Percentiles rank a stretch among this genome's conserved stretches.
Evolutionary conservation across 2,888 invertebrate species (phyloP).

Genomic region (Ophion ellenae): DNA sequence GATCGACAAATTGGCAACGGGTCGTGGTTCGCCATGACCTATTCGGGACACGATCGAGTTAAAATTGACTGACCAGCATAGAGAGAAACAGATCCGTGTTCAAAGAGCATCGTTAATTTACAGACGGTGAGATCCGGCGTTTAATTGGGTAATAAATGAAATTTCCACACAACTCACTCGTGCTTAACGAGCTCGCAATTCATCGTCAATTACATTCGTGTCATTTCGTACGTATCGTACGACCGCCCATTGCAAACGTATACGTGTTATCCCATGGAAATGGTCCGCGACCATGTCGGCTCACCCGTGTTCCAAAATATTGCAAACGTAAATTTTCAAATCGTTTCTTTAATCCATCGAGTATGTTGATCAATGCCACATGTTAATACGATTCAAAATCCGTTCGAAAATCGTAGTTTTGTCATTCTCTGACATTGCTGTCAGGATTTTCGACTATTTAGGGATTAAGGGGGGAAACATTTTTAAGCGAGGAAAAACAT

Average conservation of each 20-base stretch:
- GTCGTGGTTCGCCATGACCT: conserved; percentile 25
- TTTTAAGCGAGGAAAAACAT: too few relatives aligned
- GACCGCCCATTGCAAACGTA: conserved; percentile 13
- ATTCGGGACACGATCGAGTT: conserved; percentile 44
- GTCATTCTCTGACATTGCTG: not conserved
- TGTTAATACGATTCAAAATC: not conserved
- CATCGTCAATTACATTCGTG: conserved; percentile 44
- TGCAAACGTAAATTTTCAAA: not conserved
- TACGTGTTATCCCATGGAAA: conserved; percentile 37
- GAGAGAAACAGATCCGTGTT: conserved; percentile 7
- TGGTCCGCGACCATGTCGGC: not conserved
- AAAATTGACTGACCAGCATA: conserved; percentile 22
- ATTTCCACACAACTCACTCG: conserved; percentile 54
- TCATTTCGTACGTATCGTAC: conserved; percentile 27
- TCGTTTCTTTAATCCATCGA: not conserved
- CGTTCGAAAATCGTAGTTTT: not conserved
- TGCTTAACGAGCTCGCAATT: conserved; percentile 43
- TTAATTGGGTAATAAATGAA: conserved; percentile 58
- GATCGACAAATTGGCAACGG: not conserved
- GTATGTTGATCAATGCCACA: not conserved
- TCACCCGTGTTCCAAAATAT: not conserved
- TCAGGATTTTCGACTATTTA: too few relatives aligned
- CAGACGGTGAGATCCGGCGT: conserved; percentile 40
- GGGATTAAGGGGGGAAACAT: too few relatives aligned
- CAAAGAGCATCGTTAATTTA: conserved; percentile 58